phyloP scores from a whole-genome alignment of 2,797 vertebrate species.

The Sphenodon punctatus region DNA sequence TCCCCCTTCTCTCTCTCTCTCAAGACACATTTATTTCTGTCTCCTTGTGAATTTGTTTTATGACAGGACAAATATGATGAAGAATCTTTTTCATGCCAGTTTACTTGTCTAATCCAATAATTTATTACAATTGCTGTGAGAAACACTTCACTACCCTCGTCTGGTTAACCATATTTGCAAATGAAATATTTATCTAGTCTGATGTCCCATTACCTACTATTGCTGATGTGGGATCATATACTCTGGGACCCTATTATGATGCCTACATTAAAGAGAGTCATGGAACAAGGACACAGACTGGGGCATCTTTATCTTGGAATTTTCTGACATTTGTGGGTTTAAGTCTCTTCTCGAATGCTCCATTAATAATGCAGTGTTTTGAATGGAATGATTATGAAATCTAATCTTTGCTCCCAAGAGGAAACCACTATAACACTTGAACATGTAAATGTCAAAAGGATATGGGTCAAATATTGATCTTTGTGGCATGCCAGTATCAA shows the following conservation, averaged over 20 bases:
- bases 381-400: conserved; percentile 21
- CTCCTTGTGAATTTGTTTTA: background rate
- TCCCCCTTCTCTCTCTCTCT: background rate
- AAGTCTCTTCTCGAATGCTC: conserved; percentile 20
- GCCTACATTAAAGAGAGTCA: background rate
- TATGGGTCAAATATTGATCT: conserved; percentile 60
- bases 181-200: background rate
- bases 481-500: conserved; percentile 56
- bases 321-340: background rate
- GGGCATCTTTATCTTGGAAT: background rate
- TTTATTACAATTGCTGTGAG: background rate
- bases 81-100: background rate
- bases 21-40: background rate
- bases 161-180: background rate
- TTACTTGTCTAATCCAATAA: too few species aligned
- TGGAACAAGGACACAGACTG: background rate
- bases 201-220: background rate
- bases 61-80: background rate
- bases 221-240: background rate
- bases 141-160: background rate
- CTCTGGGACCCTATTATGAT: background rate
- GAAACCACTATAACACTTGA: conserved; percentile 17
- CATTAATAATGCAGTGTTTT: conserved; percentile 32
- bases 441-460: conserved; percentile 41
- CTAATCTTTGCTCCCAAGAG: conserved; percentile 28